Evolutionary conservation across 2,888 invertebrate genomes (phyloP).

Genomic region (Lordiphosa andalusiaca): DNA sequence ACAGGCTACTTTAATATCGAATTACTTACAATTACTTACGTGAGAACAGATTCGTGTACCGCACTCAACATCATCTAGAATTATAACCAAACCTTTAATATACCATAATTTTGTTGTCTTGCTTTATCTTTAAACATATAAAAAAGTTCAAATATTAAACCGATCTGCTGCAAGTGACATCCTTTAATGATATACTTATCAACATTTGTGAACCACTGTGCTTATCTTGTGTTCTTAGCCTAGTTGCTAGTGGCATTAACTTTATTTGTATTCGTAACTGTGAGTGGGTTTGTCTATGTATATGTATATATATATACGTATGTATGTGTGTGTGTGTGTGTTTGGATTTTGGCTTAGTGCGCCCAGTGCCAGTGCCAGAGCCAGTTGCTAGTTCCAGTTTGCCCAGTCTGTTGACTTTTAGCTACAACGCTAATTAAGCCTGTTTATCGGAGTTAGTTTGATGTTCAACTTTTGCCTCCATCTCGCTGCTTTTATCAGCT

Average conservation of each 20-base stretch:
- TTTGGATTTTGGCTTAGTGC: slow-evolving; percentile 55
- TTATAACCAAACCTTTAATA: too few relatives aligned
- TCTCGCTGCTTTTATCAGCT: slow-evolving; percentile 44
- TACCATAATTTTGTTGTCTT: too few relatives aligned
- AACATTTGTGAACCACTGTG: slow-evolving; percentile 14
- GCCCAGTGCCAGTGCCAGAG: slow-evolving; percentile 38
- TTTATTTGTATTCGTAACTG: slow-evolving; percentile 40
- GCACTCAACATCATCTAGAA: too few relatives aligned
- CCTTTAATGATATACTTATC: too few relatives aligned
- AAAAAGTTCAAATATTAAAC: too few relatives aligned
- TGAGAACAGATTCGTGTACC: too few relatives aligned
- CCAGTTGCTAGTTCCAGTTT: slow-evolving; percentile 23
- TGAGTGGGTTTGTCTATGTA: slow-evolving; percentile 8
- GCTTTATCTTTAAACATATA: too few relatives aligned
- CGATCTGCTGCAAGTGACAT: too few relatives aligned
- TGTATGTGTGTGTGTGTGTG: slow-evolving; percentile 18
- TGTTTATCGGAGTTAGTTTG: slow-evolving; percentile 69
- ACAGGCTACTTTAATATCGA: too few relatives aligned
- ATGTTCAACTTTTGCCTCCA: slow-evolving; percentile 48
- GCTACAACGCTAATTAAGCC: slow-evolving; percentile 72
- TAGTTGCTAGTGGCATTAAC: slow-evolving; percentile 42
- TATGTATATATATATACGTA: slow-evolving; percentile 3
- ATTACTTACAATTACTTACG: too few relatives aligned
- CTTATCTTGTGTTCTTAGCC: slow-evolving; percentile 25
- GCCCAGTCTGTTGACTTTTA: slow-evolving; percentile 67